These are phyloP conservation scores for Camponotus vicinus DNA, from an alignment of 1,140 invertebrate genomes.

Conservation along the genomic window DNA sequence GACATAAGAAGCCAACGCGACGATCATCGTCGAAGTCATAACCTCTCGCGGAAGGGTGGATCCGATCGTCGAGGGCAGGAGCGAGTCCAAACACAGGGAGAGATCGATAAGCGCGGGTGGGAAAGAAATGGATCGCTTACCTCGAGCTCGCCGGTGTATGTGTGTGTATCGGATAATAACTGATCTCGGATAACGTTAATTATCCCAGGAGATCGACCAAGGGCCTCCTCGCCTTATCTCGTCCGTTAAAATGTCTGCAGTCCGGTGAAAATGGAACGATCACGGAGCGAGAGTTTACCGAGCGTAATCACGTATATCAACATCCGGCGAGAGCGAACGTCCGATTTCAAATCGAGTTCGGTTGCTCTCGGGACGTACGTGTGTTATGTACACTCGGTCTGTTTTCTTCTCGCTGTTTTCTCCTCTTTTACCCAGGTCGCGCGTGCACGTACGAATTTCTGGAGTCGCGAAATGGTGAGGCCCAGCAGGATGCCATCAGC, in stretches of 20 bases:
- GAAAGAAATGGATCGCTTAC: constrained; percentile 18
- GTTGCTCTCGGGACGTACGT: background rate
- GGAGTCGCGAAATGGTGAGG: background rate
- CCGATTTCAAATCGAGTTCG: background rate
- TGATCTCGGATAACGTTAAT: background rate
- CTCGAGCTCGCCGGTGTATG: constrained; percentile 14
- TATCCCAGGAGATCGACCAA: background rate
- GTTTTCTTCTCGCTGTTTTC: background rate
- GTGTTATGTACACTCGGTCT: background rate
- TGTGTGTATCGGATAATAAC: background rate
- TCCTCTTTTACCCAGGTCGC: background rate
- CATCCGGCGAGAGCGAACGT: background rate
- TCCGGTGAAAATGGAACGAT: background rate
- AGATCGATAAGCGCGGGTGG: constrained; percentile 26
- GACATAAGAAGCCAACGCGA: background rate
- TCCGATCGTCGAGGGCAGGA: constrained; percentile 10
- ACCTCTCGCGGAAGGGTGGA: constrained; percentile 41
- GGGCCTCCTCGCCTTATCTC: background rate
- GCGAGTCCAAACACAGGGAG: constrained; percentile 18
- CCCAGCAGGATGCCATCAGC: background rate
- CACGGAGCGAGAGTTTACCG: background rate
- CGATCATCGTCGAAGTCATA: background rate
- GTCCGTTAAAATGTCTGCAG: background rate
- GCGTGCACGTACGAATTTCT: background rate
- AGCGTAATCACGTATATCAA: background rate